These are phyloP conservation scores for Dicycla oo DNA, from an alignment of 2,888 invertebrate species.

Conservation along the genomic window DNA sequence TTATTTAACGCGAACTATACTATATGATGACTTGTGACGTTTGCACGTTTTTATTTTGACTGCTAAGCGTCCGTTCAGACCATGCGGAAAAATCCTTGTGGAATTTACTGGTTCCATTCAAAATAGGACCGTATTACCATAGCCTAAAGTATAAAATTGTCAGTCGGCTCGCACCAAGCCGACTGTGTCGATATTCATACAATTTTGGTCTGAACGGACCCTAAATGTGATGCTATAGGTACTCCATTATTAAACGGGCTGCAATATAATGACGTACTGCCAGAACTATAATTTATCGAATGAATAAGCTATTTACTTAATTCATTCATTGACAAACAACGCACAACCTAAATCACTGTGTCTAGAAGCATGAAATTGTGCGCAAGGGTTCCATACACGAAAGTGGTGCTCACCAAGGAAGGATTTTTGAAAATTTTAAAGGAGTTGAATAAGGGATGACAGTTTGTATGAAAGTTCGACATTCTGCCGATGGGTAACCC, in stretches of 20 bases:
- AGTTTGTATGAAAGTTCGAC: background rate
- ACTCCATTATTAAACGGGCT: background rate
- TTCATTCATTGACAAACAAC: background rate
- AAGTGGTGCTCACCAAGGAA: background rate
- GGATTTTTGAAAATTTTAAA: background rate
- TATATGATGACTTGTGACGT: background rate
- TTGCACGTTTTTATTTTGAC: background rate
- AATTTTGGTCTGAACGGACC: no score
- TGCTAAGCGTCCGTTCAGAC: no score
- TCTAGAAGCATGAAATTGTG: background rate
- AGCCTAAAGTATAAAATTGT: no score
- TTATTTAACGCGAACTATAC: no score
- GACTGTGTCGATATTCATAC: no score
- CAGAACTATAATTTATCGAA: background rate
- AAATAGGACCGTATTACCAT: no score
- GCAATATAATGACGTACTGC: background rate
- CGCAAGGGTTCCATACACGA: background rate
- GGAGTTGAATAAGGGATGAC: background rate
- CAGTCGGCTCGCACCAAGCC: no score
- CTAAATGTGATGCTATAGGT: background rate
- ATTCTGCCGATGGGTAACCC: background rate
- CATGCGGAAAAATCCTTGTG: no score
- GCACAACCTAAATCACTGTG: background rate
- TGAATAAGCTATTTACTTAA: background rate
- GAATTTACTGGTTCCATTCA: no score